phyloP scores from a whole-genome alignment of 2,113 vertebrate genomes.

The Aramus guarauna region DNA sequence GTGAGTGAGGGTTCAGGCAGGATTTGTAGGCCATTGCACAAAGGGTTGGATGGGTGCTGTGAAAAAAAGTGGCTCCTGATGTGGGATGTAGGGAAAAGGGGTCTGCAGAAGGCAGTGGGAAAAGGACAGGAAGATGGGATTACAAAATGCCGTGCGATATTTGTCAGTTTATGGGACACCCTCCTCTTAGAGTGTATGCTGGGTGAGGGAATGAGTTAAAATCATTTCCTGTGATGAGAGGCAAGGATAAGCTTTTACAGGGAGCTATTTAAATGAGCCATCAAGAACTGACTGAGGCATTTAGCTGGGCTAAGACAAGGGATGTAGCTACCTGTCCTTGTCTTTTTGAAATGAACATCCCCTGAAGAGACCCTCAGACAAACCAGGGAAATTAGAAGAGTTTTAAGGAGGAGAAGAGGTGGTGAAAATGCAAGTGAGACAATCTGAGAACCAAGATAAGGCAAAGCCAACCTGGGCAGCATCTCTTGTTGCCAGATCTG shows the following conservation, averaged over 20 bases:
- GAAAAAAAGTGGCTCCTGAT: neutral
- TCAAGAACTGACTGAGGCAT: neutral
- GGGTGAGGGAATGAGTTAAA: neutral
- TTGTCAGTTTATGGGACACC: neutral
- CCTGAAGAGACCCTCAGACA: neutral
- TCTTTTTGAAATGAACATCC: neutral
- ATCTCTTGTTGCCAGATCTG: neutral
- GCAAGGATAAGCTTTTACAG: neutral
- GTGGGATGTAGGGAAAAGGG: rapidly evolving
- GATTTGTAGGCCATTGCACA: neutral
- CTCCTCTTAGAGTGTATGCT: neutral
- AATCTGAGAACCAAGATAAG: neutral
- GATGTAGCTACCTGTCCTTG: neutral
- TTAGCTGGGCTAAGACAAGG: neutral
- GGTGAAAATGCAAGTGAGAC: neutral
- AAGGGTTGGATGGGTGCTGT: neutral
- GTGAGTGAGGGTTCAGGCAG: neutral
- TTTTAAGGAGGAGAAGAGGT: neutral
- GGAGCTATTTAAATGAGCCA: neutral
- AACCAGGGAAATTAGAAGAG: neutral
- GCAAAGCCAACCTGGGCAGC: neutral
- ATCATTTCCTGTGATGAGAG: neutral
- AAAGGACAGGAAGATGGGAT: neutral
- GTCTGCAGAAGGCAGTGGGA: neutral
- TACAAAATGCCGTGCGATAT: neutral